Percentiles rank a stretch among this genome's conserved stretches.
Conservation (phyloP, 2,797 vertebrate genomes). For the Petrocephalus sullivani region DNA sequence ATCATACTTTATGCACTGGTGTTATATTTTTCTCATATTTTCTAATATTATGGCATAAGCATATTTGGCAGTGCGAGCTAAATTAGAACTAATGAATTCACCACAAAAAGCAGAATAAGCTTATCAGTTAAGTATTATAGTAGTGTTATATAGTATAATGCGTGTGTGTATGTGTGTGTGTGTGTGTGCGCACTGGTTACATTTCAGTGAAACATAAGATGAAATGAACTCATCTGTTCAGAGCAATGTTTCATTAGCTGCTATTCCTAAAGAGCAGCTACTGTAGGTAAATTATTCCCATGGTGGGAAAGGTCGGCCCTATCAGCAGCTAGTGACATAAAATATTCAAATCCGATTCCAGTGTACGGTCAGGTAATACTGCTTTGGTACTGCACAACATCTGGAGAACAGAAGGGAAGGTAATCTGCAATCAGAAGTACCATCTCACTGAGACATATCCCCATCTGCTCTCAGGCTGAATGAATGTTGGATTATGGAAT, state of each 20-base stretch:
- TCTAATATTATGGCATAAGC: neutral
- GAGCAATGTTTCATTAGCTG: neutral
- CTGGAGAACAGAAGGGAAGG: neutral
- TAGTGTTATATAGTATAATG: neutral
- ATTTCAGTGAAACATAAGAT: neutral
- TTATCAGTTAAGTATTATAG: neutral
- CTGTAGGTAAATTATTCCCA: neutral
- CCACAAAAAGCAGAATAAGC: neutral
- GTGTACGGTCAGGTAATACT: neutral
- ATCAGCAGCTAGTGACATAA: neutral
- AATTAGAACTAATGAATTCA: neutral
- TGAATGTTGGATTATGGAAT: neutral
- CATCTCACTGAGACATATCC: neutral
- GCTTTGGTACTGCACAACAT: neutral
- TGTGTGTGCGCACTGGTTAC: no score
- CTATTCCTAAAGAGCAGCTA: neutral
- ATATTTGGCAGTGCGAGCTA: neutral
- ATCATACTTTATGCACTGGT: neutral
- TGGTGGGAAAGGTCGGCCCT: neutral
- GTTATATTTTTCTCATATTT: neutral
- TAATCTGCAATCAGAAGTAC: neutral
- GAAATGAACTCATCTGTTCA: neutral
- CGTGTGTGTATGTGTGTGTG: no score
- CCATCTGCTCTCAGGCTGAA: neutral
- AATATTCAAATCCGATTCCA: neutral